These are phyloP conservation scores for Triops longicaudatus DNA, from an alignment of 1,140 invertebrate genomes.

Conservation along the genomic window DNA sequence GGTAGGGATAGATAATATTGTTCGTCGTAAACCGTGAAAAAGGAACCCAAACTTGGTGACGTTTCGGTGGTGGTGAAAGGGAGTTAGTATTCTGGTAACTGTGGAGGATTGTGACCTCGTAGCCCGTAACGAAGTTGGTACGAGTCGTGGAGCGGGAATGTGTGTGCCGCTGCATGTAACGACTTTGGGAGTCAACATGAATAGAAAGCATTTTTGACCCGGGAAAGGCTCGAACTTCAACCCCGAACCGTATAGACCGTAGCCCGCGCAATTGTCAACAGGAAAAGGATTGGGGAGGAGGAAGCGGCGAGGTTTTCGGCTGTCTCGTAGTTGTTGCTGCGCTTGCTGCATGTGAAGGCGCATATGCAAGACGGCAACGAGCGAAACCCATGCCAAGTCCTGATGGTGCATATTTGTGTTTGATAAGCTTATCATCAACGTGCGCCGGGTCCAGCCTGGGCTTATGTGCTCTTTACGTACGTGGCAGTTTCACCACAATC, in stretches of 20 bases:
- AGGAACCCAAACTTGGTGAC: background rate
- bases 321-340: background rate
- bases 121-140: constrained; percentile 7
- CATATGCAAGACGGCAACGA: constrained; percentile 11
- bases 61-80: background rate
- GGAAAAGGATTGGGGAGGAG: background rate
- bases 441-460: background rate
- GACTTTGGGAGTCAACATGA: constrained; percentile 9
- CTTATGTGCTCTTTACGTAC: constrained; percentile 10
- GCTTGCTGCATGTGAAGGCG: background rate
- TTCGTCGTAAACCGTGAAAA: background rate
- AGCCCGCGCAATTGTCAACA: background rate
- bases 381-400: background rate
- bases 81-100: background rate
- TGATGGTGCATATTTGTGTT: constrained; percentile 15
- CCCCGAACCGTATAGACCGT: background rate
- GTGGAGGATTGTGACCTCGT: background rate
- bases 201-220: background rate
- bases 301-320: background rate
- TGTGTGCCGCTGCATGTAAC: background rate
- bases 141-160: background rate
- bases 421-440: constrained; percentile 12
- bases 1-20: background rate
- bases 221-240: background rate
- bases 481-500: constrained; percentile 6